These are phyloP conservation scores for Gambusia yucatana DNA, from an alignment of 2,797 vertebrate species.

Conservation along the genomic window DNA sequence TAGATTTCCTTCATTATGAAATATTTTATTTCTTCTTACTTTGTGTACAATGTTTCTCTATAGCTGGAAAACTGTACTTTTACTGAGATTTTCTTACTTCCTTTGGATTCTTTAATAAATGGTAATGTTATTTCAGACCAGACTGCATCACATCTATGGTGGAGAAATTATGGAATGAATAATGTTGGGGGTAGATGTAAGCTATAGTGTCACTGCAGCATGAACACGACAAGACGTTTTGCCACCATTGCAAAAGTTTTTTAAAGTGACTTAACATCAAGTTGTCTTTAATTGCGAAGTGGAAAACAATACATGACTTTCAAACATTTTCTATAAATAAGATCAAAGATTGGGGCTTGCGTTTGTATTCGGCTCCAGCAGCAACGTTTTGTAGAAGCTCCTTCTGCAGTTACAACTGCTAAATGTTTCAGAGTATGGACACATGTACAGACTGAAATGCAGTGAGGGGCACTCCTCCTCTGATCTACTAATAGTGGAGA, in stretches of 20 bases:
- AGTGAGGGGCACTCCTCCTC: no score
- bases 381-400: not conserved
- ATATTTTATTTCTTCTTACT: not conserved
- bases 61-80: constrained; percentile 30
- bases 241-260: not conserved
- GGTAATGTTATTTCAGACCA: not conserved
- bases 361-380: not conserved
- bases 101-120: constrained; percentile 46
- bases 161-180: not conserved
- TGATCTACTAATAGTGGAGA: no score
- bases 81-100: constrained; percentile 15
- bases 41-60: constrained; percentile 10
- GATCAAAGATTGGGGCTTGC: not conserved
- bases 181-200: not conserved
- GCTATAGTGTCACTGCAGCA: not conserved
- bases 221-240: not conserved
- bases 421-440: not conserved
- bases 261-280: not conserved
- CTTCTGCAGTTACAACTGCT: not conserved
- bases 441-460: not conserved
- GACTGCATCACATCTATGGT: not conserved
- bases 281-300: not conserved
- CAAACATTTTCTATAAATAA: not conserved
- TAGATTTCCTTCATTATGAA: constrained; percentile 15
- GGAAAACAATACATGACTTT: not conserved